Conservation (phyloP, 2,888 invertebrate species). For the Dasypogon diadema region DNA sequence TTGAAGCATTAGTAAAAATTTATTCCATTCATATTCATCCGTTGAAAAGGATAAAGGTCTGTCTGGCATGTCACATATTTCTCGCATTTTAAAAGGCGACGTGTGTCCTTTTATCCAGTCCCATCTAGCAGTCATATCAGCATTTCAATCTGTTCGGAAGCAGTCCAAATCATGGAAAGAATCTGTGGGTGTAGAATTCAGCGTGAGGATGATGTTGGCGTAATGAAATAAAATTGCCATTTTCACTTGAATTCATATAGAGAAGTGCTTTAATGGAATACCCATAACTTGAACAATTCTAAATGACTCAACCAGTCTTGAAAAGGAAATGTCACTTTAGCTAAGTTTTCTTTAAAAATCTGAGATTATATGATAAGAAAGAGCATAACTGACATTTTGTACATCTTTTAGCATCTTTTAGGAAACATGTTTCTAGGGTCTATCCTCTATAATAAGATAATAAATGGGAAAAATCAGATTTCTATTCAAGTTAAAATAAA, state of each 20-base stretch:
- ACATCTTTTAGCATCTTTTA: too few relatives aligned
- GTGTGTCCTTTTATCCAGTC: constrained; percentile 36
- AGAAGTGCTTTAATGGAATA: constrained; percentile 21
- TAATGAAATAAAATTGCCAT: constrained; percentile 47
- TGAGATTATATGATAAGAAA: background rate
- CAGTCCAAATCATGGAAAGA: background rate
- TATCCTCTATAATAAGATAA: too few relatives aligned
- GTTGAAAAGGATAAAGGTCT: constrained; percentile 46
- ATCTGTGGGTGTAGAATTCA: background rate
- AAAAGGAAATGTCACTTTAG: background rate
- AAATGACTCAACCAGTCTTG: constrained; percentile 12
- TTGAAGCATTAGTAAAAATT: constrained; percentile 55
- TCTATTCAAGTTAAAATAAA: background rate
- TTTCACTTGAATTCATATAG: constrained; percentile 27
- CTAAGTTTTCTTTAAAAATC: background rate
- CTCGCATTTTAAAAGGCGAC: constrained; percentile 40
- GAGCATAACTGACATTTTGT: too few relatives aligned
- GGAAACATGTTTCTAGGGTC: too few relatives aligned
- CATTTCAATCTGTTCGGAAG: constrained; percentile 43
- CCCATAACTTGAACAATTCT: background rate
- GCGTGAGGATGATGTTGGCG: constrained; percentile 17
- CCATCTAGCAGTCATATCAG: constrained; percentile 44
- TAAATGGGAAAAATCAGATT: too few relatives aligned
- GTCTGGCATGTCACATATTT: constrained; percentile 34
- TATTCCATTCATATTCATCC: constrained; percentile 55